Percentiles rank a stretch among this genome's conserved stretches.
Conservation (phyloP, 2,797 vertebrate genomes). For the Melanotaenia parkinsoni region DNA sequence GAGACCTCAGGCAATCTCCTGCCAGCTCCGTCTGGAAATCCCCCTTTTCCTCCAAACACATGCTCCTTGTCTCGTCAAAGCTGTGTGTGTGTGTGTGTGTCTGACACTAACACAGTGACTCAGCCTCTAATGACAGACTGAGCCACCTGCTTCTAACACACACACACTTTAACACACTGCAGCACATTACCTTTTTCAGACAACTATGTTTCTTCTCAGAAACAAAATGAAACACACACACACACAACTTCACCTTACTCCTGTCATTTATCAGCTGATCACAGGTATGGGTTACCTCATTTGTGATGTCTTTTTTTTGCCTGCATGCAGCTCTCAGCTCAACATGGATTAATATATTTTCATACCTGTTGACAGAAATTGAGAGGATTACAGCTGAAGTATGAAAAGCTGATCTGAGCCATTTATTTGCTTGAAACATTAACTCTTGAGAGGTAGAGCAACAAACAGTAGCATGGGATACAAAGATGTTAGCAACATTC, state of each 20-base stretch:
- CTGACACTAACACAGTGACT: constrained; percentile 55
- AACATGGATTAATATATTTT: neutral
- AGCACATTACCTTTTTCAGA: constrained; percentile 35
- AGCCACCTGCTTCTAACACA: constrained; percentile 67
- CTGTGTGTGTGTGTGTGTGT: constrained; percentile 39
- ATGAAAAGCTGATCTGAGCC: neutral
- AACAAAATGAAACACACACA: constrained; percentile 14
- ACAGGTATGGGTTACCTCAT: constrained; percentile 48
- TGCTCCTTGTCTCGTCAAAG: constrained; percentile 60
- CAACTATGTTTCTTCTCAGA: constrained; percentile 15
- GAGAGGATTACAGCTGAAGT: constrained; percentile 2
- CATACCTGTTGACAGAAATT: neutral
- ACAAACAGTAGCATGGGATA: neutral
- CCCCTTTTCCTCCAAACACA: constrained; percentile 58
- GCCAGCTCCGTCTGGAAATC: constrained; percentile 66
- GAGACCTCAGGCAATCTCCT: constrained; percentile 58
- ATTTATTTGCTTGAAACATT: constrained; percentile 2
- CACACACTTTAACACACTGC: constrained; percentile 28
- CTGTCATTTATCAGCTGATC: constrained; percentile 48
- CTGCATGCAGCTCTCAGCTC: neutral
- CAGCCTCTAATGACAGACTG: constrained; percentile 76
- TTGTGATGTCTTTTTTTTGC: constrained; percentile 52
- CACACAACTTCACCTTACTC: constrained; percentile 35
- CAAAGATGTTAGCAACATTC: neutral
- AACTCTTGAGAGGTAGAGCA: neutral